Evolutionary conservation across 2,797 vertebrate species (phyloP).

Genomic region (Platyrinchus mystaceus): DNA sequence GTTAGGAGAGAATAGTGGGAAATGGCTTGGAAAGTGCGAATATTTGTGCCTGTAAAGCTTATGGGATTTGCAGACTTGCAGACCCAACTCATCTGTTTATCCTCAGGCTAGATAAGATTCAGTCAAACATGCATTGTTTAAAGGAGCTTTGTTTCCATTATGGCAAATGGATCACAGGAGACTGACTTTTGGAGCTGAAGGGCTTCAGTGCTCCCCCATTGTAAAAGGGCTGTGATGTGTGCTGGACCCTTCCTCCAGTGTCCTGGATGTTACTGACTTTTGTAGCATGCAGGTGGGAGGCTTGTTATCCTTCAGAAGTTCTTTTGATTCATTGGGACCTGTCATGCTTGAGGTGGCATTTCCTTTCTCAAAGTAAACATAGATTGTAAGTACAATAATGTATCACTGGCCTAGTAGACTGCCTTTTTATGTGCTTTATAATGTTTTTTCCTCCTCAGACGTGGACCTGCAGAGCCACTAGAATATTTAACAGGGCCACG

Average conservation of each 20-base stretch:
- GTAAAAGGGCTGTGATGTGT: constrained; percentile 27
- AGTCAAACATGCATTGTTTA: constrained; percentile 61
- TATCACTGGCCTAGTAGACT: not conserved
- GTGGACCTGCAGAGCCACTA: constrained; percentile 81
- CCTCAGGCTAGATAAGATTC: constrained; percentile 70
- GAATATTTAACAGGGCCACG: constrained; percentile 85
- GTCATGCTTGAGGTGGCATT: constrained; percentile 39
- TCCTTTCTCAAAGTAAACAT: constrained; percentile 45
- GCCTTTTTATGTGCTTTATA: constrained; percentile 31
- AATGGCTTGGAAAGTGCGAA: constrained; percentile 23
- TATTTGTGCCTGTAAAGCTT: constrained; percentile 59
- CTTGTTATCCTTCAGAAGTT: constrained; percentile 41
- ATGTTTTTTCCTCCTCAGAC: constrained; percentile 75
- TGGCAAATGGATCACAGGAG: constrained; percentile 41
- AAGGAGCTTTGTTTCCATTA: constrained; percentile 64
- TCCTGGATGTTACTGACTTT: constrained; percentile 5
- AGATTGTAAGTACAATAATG: not conserved
- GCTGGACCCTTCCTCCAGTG: not conserved
- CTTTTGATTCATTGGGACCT: constrained; percentile 25
- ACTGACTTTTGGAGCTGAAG: constrained; percentile 23
- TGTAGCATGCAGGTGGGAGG: constrained; percentile 28
- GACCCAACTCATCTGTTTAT: constrained; percentile 72
- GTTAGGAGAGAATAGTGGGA: constrained; percentile 42
- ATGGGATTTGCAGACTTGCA: constrained; percentile 66
- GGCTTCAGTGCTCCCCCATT: constrained; percentile 49